Evolutionary conservation across 2,113 vertebrate genomes (phyloP), one percentile per base, ranked within the genome.

Genomic region (Neotragus moschatus): DNA sequence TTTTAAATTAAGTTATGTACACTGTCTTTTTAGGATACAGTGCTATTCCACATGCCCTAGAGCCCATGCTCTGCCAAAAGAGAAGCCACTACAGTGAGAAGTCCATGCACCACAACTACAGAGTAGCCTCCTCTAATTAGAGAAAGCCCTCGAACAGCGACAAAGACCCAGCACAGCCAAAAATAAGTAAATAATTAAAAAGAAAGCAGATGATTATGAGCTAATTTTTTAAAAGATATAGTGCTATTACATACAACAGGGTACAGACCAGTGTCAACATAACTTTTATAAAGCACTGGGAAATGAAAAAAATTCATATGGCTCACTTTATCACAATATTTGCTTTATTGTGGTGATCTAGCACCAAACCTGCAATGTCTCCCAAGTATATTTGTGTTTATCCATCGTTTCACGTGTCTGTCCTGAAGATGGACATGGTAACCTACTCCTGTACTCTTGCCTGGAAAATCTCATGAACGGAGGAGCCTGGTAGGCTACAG

Each of bases 51-150:
- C n/a, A n/a, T n/a, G 23, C 23, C 70, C 13, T 45, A 45, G 43
- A 45, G 43, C 73, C 73, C 43, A 16, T 45, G 43, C 7, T 77
- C 25, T 28, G 23, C 73, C 39, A 28, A 26, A 45, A 77, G 73
- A 77, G 25, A 77, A 45, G 73, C 25, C 25, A 16, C 73, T 28
- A 26, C 39, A 45, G 16, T 77, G 73, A 45, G 73, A 77, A 45
- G 73, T 23, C 73, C 13, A 0, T 2, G 25, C 25, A 26, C 25
- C 1, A 1, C 25, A 45, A 43, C 66, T 75, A 14, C 5, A 75
- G 23, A 43, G 39, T 7, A 43, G 70, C 39, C 36, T 43, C 23
- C 70, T 6, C 70, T 26, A 11, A 14, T 43, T 28, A 77, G 43
- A 77, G 73, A 45, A 28, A 45, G 73, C 43, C 73, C 73, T 15